A percentile compares a stretch with the other conserved stretches of the same genome.
phyloP scores from a whole-genome alignment of 2,888 invertebrate genomes.

The Papilio demoleus region DNA sequence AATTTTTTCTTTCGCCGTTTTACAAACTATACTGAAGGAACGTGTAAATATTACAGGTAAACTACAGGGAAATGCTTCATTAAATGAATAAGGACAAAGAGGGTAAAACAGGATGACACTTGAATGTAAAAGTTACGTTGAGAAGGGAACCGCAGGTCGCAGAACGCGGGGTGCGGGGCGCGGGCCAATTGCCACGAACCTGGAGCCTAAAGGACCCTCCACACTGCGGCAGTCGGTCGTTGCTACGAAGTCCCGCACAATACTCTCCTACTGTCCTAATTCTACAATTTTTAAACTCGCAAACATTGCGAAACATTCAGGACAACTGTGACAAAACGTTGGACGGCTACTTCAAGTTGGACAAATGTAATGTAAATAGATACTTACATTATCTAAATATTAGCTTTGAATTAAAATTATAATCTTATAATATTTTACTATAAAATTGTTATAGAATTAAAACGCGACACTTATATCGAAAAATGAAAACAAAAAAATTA shows the following conservation, averaged over 20 bases:
- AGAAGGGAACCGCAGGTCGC: not conserved
- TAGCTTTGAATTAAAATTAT: too few species aligned
- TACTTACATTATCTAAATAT: too few species aligned
- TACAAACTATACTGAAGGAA: not conserved
- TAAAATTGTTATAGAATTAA: too few species aligned
- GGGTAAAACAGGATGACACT: conserved; percentile 26
- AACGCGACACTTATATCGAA: too few species aligned
- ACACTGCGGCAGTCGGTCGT: conserved; percentile 40
- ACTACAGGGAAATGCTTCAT: not conserved
- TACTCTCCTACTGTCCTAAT: conserved; percentile 29
- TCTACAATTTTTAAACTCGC: conserved; percentile 13
- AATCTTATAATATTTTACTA: too few species aligned
- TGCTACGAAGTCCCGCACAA: conserved; percentile 36
- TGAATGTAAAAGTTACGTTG: conserved; percentile 24
- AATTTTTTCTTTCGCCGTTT: not conserved
- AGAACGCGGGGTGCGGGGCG: not conserved
- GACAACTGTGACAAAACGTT: not conserved
- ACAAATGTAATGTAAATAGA: not conserved
- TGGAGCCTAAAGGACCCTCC: conserved; percentile 35
- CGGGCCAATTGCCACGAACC: conserved; percentile 30
- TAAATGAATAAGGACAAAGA: conserved; percentile 29
- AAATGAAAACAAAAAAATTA: too few species aligned
- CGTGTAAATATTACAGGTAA: conserved; percentile 4
- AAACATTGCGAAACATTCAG: not conserved
- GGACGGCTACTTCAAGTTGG: not conserved